Percentiles rank a stretch among this genome's conserved stretches.
These are phyloP conservation scores for Graptemys geographica DNA, from an alignment of 2,797 vertebrate species.

Conservation along the genomic window DNA sequence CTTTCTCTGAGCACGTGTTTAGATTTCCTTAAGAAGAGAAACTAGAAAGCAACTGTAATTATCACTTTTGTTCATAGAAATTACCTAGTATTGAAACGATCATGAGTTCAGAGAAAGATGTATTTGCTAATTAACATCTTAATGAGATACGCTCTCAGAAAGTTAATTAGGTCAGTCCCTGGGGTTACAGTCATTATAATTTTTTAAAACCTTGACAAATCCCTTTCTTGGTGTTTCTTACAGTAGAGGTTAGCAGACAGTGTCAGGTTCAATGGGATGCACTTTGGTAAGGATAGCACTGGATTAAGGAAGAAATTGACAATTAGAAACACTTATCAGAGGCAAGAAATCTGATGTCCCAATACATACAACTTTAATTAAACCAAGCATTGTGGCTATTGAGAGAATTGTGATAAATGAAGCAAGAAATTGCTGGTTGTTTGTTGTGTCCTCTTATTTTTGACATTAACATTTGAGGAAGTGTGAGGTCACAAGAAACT, in stretches of 20 bases:
- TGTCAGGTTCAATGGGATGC: background rate
- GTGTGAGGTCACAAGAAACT: background rate
- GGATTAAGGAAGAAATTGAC: background rate
- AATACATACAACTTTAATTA: slow-evolving; percentile 28
- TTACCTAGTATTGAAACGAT: slow-evolving; percentile 7
- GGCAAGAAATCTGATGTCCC: background rate
- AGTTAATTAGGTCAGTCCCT: slow-evolving; percentile 19
- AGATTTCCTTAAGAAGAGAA: background rate
- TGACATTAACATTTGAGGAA: slow-evolving; percentile 13
- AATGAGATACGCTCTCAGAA: slow-evolving; percentile 16
- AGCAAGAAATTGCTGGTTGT: slow-evolving; percentile 20
- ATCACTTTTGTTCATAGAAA: slow-evolving; percentile 3
- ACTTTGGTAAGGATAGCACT: background rate
- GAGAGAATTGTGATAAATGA: slow-evolving; percentile 1
- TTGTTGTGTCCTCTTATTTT: background rate
- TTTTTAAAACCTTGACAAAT: background rate
- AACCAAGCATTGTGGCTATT: background rate
- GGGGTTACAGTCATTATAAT: background rate
- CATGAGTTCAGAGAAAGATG: background rate
- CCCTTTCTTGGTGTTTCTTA: background rate
- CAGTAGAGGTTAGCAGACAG: background rate
- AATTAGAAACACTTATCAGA: slow-evolving; percentile 5
- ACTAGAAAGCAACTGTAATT: background rate
- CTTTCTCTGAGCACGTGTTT: background rate
- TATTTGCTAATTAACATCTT: slow-evolving; percentile 48